These are phyloP conservation scores for Limenitis arthemis DNA, from an alignment of 2,888 invertebrate genomes.

Conservation along the genomic window DNA sequence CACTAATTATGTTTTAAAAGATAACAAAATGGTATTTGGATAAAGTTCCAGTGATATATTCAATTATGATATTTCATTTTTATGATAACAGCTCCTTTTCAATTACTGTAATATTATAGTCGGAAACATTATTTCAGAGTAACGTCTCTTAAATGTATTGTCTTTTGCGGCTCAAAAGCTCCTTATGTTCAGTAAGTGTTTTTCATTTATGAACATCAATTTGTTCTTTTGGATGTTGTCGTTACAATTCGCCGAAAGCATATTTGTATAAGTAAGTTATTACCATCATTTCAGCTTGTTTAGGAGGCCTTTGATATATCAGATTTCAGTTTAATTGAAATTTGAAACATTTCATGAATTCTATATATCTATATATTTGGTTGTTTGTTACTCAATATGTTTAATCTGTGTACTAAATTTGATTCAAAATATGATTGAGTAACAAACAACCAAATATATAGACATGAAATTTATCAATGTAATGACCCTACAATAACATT, in stretches of 20 bases:
- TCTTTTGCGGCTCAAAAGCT: conserved; percentile 22
- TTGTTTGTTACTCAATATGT: background rate
- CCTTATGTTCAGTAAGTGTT: conserved; percentile 22
- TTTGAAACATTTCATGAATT: background rate
- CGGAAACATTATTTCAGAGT: conserved; percentile 5
- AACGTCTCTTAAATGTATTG: conserved; percentile 19
- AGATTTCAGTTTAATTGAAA: conserved; percentile 10
- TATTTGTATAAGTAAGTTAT: conserved; percentile 7
- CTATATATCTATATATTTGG: background rate
- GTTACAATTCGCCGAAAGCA: conserved; percentile 11
- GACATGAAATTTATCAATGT: no score
- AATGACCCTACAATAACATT: no score
- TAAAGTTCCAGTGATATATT: background rate
- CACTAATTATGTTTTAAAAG: no score
- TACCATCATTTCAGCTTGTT: conserved; percentile 6
- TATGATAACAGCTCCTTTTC: conserved; percentile 4
- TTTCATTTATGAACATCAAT: conserved; percentile 10
- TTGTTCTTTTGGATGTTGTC: conserved; percentile 6
- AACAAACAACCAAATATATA: no score
- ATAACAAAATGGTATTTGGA: background rate
- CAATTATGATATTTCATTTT: conserved; percentile 3
- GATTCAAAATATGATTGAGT: no score
- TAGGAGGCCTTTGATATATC: conserved; percentile 5
- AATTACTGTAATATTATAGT: conserved; percentile 9
- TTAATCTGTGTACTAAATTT: no score